Evolutionary conservation across 2,113 vertebrate species (phyloP), one percentile per base, ranked within the genome.

Genomic region (Anarhynchus alexandrinus): DNA sequence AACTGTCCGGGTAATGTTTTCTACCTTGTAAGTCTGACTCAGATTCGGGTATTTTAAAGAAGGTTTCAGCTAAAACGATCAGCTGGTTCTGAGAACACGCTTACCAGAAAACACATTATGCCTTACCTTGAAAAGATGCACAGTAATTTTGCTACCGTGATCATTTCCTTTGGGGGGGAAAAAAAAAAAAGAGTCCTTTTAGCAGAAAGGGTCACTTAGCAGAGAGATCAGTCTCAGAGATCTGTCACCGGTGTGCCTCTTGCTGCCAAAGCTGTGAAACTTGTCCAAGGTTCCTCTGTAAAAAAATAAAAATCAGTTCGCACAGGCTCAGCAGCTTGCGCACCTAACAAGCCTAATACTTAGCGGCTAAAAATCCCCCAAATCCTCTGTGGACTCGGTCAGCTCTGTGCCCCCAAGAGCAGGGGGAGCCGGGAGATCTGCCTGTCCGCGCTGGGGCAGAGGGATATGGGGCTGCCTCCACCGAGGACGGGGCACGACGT

Each of bases 401-500:
- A 66, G 43, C 34, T 57, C 45, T 40, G 61, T 0, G 0, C 27
- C 30, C 38, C 19, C 1, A 1, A 47, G 66, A 52, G 52, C 1
- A 2, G 54, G 38, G 26, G 52, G 18, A 5, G 15, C 12, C 15
- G 0, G 36, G 21, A 55, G 15, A 21, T 16, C 34, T 17, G 23
- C 23, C 27, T 17, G 66, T 30, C 64, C 1, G 0, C 1, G 3
- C n/a, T 27, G 26, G 18, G 12, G 22, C 54, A 55, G 12, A 6
- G 19, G 40, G 21, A 61, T 22, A 57, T 40, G 34, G 20, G 61
- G 18, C 55, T 71, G 64, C 45, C 21, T 17, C 65, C 30, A 12
- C 38, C 1, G 1, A 47, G 52, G 45, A 43, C 19, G 22, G 64
- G 40, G 14, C 13, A n/a, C 0, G 2, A 26, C 1, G 0, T 0